These are phyloP conservation scores for Sarcophaga rosellei DNA, from an alignment of 2,888 invertebrate genomes.

Conservation along the genomic window DNA sequence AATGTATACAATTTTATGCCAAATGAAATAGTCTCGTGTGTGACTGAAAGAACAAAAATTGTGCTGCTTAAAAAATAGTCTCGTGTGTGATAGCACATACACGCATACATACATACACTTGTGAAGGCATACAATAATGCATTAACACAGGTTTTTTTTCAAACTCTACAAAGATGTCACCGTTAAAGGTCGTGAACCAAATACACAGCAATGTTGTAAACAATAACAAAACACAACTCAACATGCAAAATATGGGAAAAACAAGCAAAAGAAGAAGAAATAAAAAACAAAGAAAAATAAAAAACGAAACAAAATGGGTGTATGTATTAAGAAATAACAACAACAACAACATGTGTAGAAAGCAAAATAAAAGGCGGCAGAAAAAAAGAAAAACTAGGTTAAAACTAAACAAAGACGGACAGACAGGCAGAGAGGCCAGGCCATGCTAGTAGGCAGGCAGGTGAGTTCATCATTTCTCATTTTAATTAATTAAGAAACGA, in stretches of 20 bases:
- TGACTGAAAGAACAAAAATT: too few species aligned
- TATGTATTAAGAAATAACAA: constrained; percentile 21
- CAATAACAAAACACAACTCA: not conserved
- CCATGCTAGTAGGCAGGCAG: constrained; percentile 15
- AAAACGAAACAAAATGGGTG: not conserved
- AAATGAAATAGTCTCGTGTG: too few species aligned
- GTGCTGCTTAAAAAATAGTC: too few species aligned
- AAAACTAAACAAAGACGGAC: constrained; percentile 33
- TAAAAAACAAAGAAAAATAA: too few species aligned
- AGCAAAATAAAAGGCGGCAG: not conserved
- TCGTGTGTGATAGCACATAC: too few species aligned
- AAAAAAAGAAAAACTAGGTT: constrained; percentile 56
- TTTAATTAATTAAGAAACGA: constrained; percentile 56
- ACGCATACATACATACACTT: constrained; percentile 3
- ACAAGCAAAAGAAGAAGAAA: constrained; percentile 35
- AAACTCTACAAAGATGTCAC: constrained; percentile 56
- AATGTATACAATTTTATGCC: too few species aligned
- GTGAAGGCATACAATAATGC: not conserved
- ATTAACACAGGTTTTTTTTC: not conserved
- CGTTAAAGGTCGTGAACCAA: constrained; percentile 61
- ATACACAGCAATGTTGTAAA: constrained; percentile 17
- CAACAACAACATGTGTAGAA: constrained; percentile 6
- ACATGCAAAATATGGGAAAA: constrained; percentile 40
- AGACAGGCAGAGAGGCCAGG: too few species aligned
- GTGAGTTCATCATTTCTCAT: constrained; percentile 26